A percentile compares a stretch with the other conserved stretches of the same genome.
Evolutionary conservation across 2,888 invertebrate genomes (phyloP).

Genomic region (Tachina grossa): DNA sequence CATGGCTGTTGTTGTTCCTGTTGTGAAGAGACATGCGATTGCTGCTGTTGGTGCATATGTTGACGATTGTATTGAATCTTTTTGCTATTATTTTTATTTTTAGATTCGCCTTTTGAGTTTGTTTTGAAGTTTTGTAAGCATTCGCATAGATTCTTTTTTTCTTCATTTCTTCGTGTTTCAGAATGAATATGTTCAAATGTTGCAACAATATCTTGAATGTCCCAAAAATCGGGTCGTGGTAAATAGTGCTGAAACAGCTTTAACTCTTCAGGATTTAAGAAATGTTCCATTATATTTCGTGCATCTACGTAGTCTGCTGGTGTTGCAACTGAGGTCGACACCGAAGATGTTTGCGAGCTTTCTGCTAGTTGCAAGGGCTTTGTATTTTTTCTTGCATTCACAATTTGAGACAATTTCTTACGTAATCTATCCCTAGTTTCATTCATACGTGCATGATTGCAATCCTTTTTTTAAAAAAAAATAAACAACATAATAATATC

Average conservation of each 20-base stretch:
- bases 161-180: constrained; percentile 56
- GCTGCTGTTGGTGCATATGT: constrained; percentile 1
- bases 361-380: constrained; percentile 71
- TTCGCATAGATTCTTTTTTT: constrained; percentile 59
- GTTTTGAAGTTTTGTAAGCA: constrained; percentile 66
- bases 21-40: neutral
- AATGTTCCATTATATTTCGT: constrained; percentile 59
- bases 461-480: constrained; percentile 76
- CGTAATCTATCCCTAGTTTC: constrained; percentile 82
- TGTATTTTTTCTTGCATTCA: constrained; percentile 79
- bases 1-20: constrained; percentile 10
- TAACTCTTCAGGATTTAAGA: constrained; percentile 59
- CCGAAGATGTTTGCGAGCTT: constrained; percentile 65
- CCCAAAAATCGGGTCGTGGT: constrained; percentile 63
- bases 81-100: constrained; percentile 39
- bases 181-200: constrained; percentile 62
- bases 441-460: constrained; percentile 81
- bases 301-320: constrained; percentile 22
- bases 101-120: constrained; percentile 52
- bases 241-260: constrained; percentile 64
- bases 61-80: constrained; percentile 37
- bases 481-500: neutral
- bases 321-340: constrained; percentile 56
- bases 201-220: constrained; percentile 55
- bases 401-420: constrained; percentile 81